Conservation (phyloP, 2,113 vertebrate genomes). For the Engraulis encrasicolus region DNA sequence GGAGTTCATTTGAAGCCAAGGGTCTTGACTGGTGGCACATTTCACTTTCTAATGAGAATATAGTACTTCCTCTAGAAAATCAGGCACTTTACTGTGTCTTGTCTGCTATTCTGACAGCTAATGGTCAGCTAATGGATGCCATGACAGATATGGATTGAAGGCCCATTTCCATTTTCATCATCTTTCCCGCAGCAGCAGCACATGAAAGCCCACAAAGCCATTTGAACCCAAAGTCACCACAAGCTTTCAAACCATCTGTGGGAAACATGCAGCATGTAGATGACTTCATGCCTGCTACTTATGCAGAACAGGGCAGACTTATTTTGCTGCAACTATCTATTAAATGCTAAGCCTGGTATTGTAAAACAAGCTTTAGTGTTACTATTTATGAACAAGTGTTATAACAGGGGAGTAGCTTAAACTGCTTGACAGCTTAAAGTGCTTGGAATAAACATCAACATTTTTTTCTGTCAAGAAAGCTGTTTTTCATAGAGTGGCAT, state of each 20-base stretch:
- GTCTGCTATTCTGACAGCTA: slow-evolving; percentile 30
- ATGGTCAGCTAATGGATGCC: slow-evolving; percentile 36
- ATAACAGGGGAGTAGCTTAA: too few relatives aligned
- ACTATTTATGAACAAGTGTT: too few relatives aligned
- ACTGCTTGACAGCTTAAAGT: too few relatives aligned
- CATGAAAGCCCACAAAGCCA: neutral
- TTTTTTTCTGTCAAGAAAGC: too few relatives aligned
- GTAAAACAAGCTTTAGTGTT: too few relatives aligned
- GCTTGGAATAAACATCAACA: too few relatives aligned
- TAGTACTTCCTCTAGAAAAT: neutral
- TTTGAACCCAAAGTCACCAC: neutral
- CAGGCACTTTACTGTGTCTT: neutral
- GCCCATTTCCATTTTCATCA: slow-evolving; percentile 16
- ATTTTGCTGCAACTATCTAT: too few relatives aligned
- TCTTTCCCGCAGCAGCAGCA: neutral
- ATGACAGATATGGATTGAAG: slow-evolving; percentile 30
- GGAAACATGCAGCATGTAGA: neutral
- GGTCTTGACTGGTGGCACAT: neutral
- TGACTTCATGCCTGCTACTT: neutral
- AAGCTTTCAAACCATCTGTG: neutral
- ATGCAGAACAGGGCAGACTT: too few relatives aligned
- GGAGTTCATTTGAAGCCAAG: neutral
- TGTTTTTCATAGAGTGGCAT: too few relatives aligned
- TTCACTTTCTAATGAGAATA: slow-evolving; percentile 7
- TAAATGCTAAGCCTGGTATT: too few relatives aligned